A percentile compares a stretch with the other conserved stretches of the same genome.
Conservation (phyloP, 2,113 vertebrate genomes). For the Xenopus borealis region DNA sequence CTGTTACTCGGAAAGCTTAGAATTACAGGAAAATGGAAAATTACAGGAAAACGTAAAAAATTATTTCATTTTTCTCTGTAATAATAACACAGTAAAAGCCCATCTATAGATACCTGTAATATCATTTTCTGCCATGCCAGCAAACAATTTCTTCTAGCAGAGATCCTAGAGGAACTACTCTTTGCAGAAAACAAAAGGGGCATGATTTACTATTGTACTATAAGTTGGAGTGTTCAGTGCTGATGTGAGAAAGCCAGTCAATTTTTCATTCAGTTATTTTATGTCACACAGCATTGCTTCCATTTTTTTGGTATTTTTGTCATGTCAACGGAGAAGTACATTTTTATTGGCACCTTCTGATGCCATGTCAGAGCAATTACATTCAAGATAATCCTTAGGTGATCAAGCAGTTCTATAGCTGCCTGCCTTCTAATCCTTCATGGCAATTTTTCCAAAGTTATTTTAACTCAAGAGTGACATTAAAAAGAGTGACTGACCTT, state of each 20-base stretch:
- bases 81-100: too few species aligned
- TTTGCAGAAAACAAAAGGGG: neutral
- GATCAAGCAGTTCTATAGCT: conserved; percentile 23
- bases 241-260: neutral
- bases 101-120: too few species aligned
- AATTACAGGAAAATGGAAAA: too few species aligned
- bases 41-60: too few species aligned
- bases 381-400: conserved; percentile 32
- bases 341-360: conserved; percentile 25
- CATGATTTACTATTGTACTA: neutral
- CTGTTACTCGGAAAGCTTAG: too few species aligned
- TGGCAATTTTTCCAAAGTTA: conserved; percentile 25
- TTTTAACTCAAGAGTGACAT: conserved; percentile 23
- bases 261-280: conserved; percentile 18
- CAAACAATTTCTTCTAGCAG: neutral
- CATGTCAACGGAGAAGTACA: conserved; percentile 11
- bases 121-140: neutral
- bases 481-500: conserved; percentile 34
- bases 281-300: conserved; percentile 1
- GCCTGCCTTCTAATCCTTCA: conserved; percentile 17
- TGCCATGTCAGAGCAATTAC: conserved; percentile 30
- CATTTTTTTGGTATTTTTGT: conserved; percentile 29
- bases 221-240: neutral
- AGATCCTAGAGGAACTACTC: neutral
- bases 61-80: too few species aligned